Percentiles rank a stretch among this genome's conserved stretches.
Conservation (phyloP, 2,888 invertebrate species). For the Drosophila quinaria region DNA sequence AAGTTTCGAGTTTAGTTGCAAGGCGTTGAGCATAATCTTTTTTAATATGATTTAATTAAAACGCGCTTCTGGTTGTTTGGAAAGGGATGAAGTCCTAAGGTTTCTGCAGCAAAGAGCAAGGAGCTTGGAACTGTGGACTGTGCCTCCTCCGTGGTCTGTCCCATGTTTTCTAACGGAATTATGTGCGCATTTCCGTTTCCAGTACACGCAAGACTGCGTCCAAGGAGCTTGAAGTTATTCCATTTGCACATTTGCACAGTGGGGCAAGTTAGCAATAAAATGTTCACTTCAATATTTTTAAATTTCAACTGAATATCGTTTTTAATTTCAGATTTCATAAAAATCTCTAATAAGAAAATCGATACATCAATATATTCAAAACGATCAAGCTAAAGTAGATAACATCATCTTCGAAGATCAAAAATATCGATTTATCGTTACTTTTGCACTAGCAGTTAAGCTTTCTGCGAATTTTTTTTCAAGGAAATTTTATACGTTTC, state of each 20-base stretch:
- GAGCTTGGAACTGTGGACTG: background rate
- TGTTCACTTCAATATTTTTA: background rate
- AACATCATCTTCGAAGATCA: background rate
- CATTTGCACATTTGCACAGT: constrained; percentile 53
- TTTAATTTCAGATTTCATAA: too few species aligned
- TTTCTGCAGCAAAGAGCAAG: background rate
- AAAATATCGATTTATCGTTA: too few species aligned
- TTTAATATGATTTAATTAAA: constrained; percentile 72
- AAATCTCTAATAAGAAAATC: too few species aligned
- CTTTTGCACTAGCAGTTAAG: too few species aligned
- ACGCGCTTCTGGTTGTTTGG: constrained; percentile 18
- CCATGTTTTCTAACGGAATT: constrained; percentile 61
- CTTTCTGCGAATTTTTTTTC: too few species aligned
- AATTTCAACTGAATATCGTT: background rate
- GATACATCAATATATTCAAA: background rate
- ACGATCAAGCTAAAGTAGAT: background rate
- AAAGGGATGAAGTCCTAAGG: background rate
- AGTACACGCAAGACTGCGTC: constrained; percentile 53
- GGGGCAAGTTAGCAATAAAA: background rate
- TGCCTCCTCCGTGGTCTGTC: background rate
- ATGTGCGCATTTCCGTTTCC: constrained; percentile 77
- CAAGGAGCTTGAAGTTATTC: constrained; percentile 24
- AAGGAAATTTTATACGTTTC: too few species aligned
- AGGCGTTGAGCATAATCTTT: constrained; percentile 48
- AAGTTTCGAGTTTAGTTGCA: constrained; percentile 15